Conservation (phyloP, 1,140 invertebrate genomes). For the Carcinoscorpius rotundicauda region DNA sequence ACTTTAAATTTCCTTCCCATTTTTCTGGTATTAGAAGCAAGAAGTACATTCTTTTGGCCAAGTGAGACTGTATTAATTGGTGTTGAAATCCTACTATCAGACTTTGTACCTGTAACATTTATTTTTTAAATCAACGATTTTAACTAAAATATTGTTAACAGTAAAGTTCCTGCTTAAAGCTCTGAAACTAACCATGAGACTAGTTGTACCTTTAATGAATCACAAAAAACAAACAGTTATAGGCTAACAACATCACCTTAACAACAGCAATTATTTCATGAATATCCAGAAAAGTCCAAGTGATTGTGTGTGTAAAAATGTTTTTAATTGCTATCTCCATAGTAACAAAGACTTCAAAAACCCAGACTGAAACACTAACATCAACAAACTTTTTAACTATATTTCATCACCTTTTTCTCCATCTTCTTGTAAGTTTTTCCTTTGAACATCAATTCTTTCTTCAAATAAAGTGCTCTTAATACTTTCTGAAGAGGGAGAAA, state of each 20-base stretch:
- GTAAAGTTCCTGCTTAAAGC: no score
- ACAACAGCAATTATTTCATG: no score
- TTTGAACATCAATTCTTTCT: constrained; percentile 15
- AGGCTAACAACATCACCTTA: no score
- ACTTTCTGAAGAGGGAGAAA: constrained; percentile 23
- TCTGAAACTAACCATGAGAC: not conserved
- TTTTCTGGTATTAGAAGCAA: constrained; percentile 57
- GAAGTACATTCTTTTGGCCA: not conserved
- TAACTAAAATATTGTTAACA: no score
- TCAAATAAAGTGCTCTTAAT: constrained; percentile 12
- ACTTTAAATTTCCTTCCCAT: constrained; percentile 43
- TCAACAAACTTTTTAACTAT: not conserved
- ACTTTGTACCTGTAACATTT: no score
- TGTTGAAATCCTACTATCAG: no score
- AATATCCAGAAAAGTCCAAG: no score
- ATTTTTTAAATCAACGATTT: no score
- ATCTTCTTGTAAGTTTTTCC: constrained; percentile 7
- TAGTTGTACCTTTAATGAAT: not conserved
- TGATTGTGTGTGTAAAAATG: not conserved
- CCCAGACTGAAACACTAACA: not conserved
- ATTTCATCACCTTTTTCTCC: not conserved
- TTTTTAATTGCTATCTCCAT: not conserved
- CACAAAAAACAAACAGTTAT: no score
- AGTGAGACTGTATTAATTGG: not conserved
- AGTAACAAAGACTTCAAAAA: not conserved